Conservation (phyloP, 2,888 invertebrate genomes). For the Lapara coniferarum region DNA sequence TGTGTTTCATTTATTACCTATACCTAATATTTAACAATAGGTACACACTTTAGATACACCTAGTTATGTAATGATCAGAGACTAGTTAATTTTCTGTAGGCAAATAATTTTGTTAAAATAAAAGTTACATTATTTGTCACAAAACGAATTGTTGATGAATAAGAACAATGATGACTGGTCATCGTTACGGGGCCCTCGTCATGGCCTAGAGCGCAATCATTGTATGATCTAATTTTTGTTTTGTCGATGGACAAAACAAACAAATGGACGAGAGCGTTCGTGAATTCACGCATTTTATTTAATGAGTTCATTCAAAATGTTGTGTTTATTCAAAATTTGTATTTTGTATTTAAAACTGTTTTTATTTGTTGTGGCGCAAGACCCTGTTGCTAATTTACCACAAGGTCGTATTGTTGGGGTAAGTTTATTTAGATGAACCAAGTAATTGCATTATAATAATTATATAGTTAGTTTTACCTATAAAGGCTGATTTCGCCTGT, state of each 20-base stretch:
- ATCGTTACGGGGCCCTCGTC: slow-evolving; percentile 69
- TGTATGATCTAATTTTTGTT: slow-evolving; percentile 68
- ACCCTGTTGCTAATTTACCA: slow-evolving; percentile 79
- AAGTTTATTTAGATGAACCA: slow-evolving; percentile 50
- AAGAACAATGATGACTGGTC: slow-evolving; percentile 69
- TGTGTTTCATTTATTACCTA: slow-evolving; percentile 1
- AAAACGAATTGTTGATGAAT: slow-evolving; percentile 18
- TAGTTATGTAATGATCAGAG: not conserved
- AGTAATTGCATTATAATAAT: not conserved
- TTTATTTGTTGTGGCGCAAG: slow-evolving; percentile 59
- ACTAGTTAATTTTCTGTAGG: no score
- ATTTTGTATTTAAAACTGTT: slow-evolving; percentile 37
- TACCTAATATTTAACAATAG: not conserved
- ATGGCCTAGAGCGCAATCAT: slow-evolving; percentile 73
- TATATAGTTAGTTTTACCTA: not conserved
- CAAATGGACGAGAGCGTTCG: not conserved
- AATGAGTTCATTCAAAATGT: slow-evolving; percentile 32
- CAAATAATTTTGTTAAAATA: not conserved
- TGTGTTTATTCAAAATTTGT: slow-evolving; percentile 27
- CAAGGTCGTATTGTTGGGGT: slow-evolving; percentile 85
- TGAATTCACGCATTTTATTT: not conserved
- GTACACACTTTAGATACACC: not conserved
- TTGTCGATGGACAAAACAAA: slow-evolving; percentile 62
- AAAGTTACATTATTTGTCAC: slow-evolving; percentile 14
- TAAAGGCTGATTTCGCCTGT: no score